Base-by-base conservation (phyloP, 2,113 vertebrate genomes). In the Erythrocercus mccallii region DNA sequence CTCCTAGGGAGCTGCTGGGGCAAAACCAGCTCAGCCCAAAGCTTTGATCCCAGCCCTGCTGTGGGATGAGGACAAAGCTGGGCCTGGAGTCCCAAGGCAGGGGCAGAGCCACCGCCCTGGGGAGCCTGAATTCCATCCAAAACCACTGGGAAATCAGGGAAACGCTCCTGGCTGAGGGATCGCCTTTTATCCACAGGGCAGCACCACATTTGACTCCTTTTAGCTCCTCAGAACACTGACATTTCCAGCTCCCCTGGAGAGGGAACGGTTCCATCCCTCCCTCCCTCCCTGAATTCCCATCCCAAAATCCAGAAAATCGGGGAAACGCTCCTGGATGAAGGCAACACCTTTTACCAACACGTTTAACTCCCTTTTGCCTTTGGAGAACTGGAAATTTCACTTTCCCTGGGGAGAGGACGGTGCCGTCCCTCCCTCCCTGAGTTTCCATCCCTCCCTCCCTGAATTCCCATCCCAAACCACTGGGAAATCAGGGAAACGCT, bases 141-240 rank as follows among this genome's bases (percentile, higher is more conserved):
- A 58, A 58, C 2, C 44, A 0, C 48, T 27, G 60, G 64, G 51
- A 62, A 86, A 78, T 31, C 70, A 28, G 6, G 25, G 20, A 35
- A 64, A 25, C 6, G 8, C 4, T 56, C 57, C 57, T 25, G n/a
- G 44, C 31, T 2, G 15, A 27, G 44, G 20, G 2, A 4, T 2
- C 18, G 7, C 22, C 13, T 57, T 69, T 38, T 11, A 22, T 5
- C 18, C 13, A 3, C 40, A 20, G 17, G 22, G 4, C 30, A 25
- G 15, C 40, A 42, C 40, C 33, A 6, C 23, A n/a, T 20, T 54
- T 20, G 6, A 27, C 19, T 56, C 51, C 17, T 10, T 72, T 56
- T 3, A 42, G 30, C 16, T 48, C 16, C 16, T 33, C 4, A 4
- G 1, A 18, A 2, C 22, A n/a, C 22, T 2, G 4, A 2, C 4